Evolutionary conservation across 2,797 vertebrate species (phyloP).

Genomic region (Mareca penelope): DNA sequence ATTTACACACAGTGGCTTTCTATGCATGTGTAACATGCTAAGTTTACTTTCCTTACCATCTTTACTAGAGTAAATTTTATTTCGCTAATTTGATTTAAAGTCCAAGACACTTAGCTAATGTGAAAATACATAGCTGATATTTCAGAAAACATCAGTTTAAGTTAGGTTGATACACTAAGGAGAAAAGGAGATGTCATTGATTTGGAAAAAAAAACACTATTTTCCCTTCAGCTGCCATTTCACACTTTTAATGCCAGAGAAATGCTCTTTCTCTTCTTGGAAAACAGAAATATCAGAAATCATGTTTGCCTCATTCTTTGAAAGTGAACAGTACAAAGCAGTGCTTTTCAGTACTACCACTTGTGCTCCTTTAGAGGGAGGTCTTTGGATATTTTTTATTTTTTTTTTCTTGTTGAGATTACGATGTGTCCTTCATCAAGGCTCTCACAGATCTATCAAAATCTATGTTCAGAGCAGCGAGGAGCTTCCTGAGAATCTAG

Average conservation of each 20-base stretch:
- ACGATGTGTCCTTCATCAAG: neutral
- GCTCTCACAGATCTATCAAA: neutral
- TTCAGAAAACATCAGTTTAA: neutral
- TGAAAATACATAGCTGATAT: neutral
- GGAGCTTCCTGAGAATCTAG: neutral
- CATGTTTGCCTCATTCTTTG: neutral
- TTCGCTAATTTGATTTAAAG: neutral
- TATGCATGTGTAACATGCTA: neutral
- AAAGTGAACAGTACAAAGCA: neutral
- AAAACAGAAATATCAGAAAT: slow-evolving; percentile 31
- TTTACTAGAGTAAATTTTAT: neutral
- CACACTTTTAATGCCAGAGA: neutral
- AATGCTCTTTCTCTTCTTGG: neutral
- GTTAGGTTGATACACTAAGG: neutral
- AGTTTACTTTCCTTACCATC: neutral
- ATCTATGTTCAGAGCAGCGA: neutral
- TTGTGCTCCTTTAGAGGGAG: neutral
- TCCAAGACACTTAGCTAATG: neutral
- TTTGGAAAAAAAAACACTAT: neutral
- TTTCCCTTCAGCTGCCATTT: slow-evolving; percentile 17
- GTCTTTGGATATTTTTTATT: neutral
- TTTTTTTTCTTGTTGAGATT: neutral
- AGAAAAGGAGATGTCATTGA: slow-evolving; percentile 3
- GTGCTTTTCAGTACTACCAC: neutral
- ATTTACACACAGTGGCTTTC: neutral